Evolutionary conservation across 2,113 vertebrate genomes (phyloP).

Genomic region (Tonatia bakeri): DNA sequence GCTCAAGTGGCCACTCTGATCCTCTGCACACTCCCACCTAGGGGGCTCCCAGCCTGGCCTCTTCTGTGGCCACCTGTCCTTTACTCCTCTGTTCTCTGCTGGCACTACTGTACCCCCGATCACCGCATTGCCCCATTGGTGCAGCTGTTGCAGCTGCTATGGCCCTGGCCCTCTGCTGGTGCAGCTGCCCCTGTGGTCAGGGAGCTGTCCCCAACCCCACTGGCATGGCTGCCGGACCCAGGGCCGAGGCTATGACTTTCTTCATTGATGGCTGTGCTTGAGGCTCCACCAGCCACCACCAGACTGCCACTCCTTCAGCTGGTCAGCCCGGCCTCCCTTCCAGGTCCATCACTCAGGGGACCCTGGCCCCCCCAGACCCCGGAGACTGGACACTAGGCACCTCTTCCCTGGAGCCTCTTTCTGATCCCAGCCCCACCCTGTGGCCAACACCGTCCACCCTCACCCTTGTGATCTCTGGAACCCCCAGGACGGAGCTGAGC

Average conservation of each 20-base stretch:
- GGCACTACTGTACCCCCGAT: rapidly evolving
- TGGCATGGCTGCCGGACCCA: background rate
- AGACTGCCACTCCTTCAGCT: background rate
- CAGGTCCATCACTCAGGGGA: rapidly evolving
- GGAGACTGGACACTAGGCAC: background rate
- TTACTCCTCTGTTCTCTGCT: too few relatives aligned
- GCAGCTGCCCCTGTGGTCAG: rapidly evolving
- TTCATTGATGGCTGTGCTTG: rapidly evolving
- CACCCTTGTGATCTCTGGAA: background rate
- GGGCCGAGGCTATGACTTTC: background rate
- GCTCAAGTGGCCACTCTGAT: rapidly evolving
- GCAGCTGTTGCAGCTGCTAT: background rate
- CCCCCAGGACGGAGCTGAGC: background rate
- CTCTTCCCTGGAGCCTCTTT: background rate
- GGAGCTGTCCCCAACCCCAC: background rate
- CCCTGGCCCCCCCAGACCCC: background rate
- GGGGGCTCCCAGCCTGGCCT: rapidly evolving
- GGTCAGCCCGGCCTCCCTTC: background rate
- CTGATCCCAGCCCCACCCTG: background rate
- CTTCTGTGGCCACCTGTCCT: background rate
- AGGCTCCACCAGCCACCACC: background rate
- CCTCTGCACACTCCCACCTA: rapidly evolving
- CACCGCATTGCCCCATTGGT: background rate
- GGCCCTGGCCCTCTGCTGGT: too few relatives aligned
- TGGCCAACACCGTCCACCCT: background rate